phyloP scores from a whole-genome alignment of 2,888 invertebrate species.

The Cataglyphis cursor region DNA sequence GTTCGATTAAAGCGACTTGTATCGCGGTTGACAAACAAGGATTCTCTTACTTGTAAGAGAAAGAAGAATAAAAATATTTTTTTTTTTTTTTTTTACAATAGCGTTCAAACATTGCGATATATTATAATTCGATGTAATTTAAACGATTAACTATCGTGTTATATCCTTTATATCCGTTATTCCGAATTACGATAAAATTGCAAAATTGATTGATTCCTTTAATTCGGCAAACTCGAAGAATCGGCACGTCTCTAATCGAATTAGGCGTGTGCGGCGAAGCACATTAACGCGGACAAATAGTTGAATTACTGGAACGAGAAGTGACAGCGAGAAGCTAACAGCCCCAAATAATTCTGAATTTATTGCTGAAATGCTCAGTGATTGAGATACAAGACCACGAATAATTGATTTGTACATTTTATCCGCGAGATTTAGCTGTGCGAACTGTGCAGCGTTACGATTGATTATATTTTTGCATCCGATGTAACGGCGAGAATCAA shows the following conservation, averaged over 20 bases:
- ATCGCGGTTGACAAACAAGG: background rate
- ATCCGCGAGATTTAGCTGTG: background rate
- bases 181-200: background rate
- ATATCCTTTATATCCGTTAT: no score
- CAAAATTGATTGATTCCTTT: conserved; percentile 30
- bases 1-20: background rate
- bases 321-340: background rate
- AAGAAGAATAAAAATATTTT: background rate
- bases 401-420: conserved; percentile 12
- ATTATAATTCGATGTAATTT: background rate
- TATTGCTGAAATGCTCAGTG: background rate
- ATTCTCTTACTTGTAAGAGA: background rate
- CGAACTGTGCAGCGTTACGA: background rate
- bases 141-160: background rate
- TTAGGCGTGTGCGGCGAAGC: conserved; percentile 16
- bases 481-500: background rate
- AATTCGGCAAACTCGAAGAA: conserved; percentile 50
- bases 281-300: conserved; percentile 49
- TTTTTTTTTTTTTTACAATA: background rate
- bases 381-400: conserved; percentile 1
- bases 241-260: conserved; percentile 44
- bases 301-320: conserved; percentile 45
- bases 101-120: background rate
- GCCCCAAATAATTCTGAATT: background rate
- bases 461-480: background rate